Evolutionary conservation across 2,113 vertebrate genomes (phyloP).

Genomic region (Larimichthys crocea): DNA sequence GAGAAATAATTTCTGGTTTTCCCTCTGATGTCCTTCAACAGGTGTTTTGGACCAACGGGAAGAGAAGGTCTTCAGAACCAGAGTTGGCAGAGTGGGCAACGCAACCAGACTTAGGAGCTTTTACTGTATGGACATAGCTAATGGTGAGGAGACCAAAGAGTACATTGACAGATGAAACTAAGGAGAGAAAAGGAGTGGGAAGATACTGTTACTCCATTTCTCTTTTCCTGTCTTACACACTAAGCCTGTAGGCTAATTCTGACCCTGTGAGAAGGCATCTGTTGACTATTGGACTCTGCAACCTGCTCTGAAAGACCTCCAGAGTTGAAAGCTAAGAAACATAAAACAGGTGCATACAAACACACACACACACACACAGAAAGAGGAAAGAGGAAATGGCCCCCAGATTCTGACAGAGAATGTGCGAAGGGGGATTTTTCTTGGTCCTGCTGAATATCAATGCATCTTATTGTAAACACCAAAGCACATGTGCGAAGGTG

Average conservation of each 20-base stretch:
- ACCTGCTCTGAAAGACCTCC: conserved; percentile 67
- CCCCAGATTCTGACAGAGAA: conserved; percentile 62
- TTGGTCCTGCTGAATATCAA: conserved; percentile 70
- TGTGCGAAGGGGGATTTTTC: conserved; percentile 57
- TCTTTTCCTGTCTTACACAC: background rate
- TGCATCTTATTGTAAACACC: conserved; percentile 64
- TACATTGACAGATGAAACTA: no score
- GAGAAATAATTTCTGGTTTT: background rate
- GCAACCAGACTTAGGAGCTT: no score
- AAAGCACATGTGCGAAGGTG: conserved; percentile 71
- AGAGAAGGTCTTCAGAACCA: no score
- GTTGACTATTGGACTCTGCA: conserved; percentile 52
- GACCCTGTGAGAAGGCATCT: conserved; percentile 41
- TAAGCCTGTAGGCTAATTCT: conserved; percentile 2
- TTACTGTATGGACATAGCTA: no score
- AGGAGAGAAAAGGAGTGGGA: no score
- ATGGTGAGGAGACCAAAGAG: no score
- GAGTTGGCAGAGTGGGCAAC: no score
- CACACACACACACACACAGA: conserved; percentile 18
- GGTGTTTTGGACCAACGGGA: no score
- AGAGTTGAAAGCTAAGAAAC: conserved; percentile 66
- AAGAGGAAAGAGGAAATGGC: conserved; percentile 48
- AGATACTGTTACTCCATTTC: background rate
- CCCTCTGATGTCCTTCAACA: no score
- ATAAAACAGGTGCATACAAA: conserved; percentile 74